Base-by-base conservation (phyloP, 2,797 vertebrate species). In the Acanthurus leucopareius region DNA sequence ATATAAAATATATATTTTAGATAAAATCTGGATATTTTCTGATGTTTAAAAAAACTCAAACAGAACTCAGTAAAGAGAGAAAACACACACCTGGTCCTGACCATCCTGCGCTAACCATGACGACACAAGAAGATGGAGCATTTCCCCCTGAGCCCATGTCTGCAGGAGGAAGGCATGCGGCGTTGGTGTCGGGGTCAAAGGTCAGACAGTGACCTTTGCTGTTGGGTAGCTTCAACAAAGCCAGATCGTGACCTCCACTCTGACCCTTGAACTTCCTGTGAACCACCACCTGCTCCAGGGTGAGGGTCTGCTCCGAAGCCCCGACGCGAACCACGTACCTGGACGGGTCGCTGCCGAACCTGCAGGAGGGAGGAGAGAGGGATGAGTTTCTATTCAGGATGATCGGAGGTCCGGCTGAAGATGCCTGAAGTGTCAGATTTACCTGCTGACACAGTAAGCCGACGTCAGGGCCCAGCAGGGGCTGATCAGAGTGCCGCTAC, bases 391-490 rank as follows among this genome's bases (percentile, higher is more conserved):
- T 9, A 11, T 7, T 17, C 4, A 3, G 1, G 20, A 10, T 17
- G 54, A 7, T 19, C 11, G 2, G 28, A 10, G 42, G 5, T 53
- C 3, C 19, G 3, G 1, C 35, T 28, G 40, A 49, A 2, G 59
- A 19, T 8, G 16, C 3, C 15, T 69, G 3, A 25, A 0, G 42
- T 0, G 3, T 3, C 0, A 3, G 5, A n/a, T 49, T 72, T 70
- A 98, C 97, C 97, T 96, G 94, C 95, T 97, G 91, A 98, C 94
- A 81, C 97, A 98, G 91, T 95, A 95, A 0, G 97, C 97, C 13
- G 97, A 97, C 20, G 97, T 98, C 86, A 97, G 90, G 3, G 92
- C 96, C 97, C 97, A 98, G 92, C 97, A 98, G 81, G 95, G 96
- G 90, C 94, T 96, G 91, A 98, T 95, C 79, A 98, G 91, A 0